Conservation (phyloP, 2,888 invertebrate species). For the Brenthis ino region DNA sequence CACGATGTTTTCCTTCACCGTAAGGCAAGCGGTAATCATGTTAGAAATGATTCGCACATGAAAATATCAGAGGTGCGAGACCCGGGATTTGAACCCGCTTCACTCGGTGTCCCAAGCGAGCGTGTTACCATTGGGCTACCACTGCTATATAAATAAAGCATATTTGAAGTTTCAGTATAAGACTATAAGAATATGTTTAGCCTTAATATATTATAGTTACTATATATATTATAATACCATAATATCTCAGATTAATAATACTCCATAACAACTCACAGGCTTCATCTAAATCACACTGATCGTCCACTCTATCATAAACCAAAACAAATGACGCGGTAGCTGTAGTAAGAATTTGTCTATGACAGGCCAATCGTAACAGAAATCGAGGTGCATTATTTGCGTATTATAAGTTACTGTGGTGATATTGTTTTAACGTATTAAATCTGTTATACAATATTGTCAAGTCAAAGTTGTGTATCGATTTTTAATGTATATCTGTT, state of each 20-base stretch:
- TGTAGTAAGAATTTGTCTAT: conserved; percentile 52
- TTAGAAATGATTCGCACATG: too few species aligned
- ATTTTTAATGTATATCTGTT: too few species aligned
- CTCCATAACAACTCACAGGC: conserved; percentile 41
- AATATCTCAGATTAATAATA: conserved; percentile 29
- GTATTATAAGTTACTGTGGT: background rate
- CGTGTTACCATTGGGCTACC: too few species aligned
- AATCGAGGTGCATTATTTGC: conserved; percentile 9
- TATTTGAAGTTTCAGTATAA: background rate
- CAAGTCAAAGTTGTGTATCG: too few species aligned
- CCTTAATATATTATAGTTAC: background rate
- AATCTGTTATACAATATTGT: too few species aligned
- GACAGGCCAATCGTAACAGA: conserved; percentile 53
- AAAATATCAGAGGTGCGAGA: too few species aligned
- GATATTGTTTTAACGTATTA: too few species aligned
- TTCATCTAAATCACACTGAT: conserved; percentile 52
- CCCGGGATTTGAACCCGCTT: too few species aligned
- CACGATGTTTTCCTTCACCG: too few species aligned
- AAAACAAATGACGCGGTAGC: conserved; percentile 50
- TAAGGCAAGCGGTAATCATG: too few species aligned
- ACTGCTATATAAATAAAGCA: background rate
- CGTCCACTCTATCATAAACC: conserved; percentile 39
- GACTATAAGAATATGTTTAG: too few species aligned
- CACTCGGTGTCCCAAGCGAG: too few species aligned
- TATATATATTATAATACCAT: background rate